Evolutionary conservation across 2,888 invertebrate genomes (phyloP).

Genomic region (Tupiocoris notatus): DNA sequence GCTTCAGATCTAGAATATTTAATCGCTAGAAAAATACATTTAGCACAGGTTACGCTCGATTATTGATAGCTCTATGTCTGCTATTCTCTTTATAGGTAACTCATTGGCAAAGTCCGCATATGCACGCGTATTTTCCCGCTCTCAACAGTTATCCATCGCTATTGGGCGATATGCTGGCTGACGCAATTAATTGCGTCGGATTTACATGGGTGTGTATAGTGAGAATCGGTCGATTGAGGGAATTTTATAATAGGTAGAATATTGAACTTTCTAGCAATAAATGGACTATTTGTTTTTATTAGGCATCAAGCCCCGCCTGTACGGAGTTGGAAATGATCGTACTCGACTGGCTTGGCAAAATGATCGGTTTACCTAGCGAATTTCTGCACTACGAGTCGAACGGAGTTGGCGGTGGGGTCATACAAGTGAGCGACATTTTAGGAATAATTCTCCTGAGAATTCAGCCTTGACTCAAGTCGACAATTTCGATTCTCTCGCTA

Average conservation of each 20-base stretch:
- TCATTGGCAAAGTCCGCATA: constrained; percentile 95
- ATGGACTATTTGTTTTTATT: constrained; percentile 46
- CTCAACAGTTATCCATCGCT: constrained; percentile 91
- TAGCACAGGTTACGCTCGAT: no score
- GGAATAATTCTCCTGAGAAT: no score
- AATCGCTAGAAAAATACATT: no score
- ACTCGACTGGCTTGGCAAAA: constrained; percentile 97
- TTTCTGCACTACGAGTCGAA: constrained; percentile 79
- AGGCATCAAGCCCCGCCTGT: constrained; percentile 96
- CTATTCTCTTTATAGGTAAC: constrained; percentile 62
- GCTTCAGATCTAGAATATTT: no score
- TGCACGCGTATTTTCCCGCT: constrained; percentile 98
- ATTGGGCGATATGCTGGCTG: constrained; percentile 93
- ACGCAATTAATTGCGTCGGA: constrained; percentile 89
- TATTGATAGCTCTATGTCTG: no score
- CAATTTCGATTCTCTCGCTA: no score
- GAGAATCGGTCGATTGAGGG: no score
- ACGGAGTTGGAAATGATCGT: constrained; percentile 97
- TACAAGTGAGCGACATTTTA: no score
- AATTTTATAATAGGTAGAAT: no score
- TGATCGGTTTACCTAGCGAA: constrained; percentile 89
- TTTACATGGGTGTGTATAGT: constrained; percentile 99
- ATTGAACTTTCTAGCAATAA: not conserved
- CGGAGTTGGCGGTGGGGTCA: constrained; percentile 86
- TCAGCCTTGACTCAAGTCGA: no score